Conservation (phyloP, 2,797 vertebrate species). For the Gila robusta region DNA sequence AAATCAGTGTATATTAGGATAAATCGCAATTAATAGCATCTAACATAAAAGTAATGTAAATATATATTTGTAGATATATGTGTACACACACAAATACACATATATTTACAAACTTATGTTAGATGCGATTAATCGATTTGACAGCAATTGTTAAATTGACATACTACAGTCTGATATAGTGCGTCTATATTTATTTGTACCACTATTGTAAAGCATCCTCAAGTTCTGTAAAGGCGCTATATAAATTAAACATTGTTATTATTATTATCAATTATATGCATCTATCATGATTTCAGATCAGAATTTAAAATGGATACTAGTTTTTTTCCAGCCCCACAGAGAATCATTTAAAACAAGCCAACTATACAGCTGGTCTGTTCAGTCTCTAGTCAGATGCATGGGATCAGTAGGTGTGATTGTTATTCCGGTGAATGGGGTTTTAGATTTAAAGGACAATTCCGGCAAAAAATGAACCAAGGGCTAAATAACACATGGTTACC, state of each 20-base stretch:
- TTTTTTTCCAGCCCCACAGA: neutral
- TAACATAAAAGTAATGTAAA: neutral
- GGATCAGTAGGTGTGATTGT: neutral
- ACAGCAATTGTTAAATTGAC: neutral
- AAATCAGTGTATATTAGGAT: neutral
- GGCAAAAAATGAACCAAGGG: too few relatives aligned
- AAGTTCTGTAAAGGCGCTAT: neutral
- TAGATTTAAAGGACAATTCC: neutral
- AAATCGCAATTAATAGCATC: neutral
- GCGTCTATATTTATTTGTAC: neutral
- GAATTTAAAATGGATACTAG: neutral
- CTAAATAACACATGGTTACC: too few relatives aligned
- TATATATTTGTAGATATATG: neutral
- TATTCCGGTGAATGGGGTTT: slow-evolving; percentile 13
- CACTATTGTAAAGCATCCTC: neutral
- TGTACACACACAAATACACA: neutral
- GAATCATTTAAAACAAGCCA: neutral
- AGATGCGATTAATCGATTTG: neutral
- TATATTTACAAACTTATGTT: neutral
- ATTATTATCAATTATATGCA: neutral
- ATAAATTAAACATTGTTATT: neutral
- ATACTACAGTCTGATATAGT: neutral
- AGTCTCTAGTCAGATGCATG: neutral
- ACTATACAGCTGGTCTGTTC: slow-evolving; percentile 15
- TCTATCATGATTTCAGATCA: neutral